A percentile compares a stretch with the other conserved stretches of the same genome.
Evolutionary conservation across 2,113 vertebrate genomes (phyloP).

Genomic region (Hypocryptadius cinnamomeus): DNA sequence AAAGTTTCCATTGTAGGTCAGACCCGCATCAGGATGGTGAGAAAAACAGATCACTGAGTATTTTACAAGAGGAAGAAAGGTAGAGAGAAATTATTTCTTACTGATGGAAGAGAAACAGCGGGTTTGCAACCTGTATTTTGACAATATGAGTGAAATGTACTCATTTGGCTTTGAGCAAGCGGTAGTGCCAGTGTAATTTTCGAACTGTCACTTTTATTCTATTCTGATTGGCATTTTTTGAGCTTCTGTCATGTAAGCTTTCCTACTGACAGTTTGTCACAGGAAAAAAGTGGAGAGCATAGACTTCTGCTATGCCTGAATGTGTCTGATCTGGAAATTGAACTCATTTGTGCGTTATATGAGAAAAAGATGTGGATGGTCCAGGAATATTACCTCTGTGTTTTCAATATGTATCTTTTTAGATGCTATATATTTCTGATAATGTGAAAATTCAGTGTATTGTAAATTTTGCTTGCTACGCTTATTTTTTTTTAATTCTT

Average conservation of each 20-base stretch:
- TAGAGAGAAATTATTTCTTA: background rate
- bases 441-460: background rate
- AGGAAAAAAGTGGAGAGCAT: background rate
- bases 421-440: background rate
- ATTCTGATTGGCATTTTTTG: slow-evolving; percentile 14
- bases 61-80: background rate
- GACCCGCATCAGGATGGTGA: background rate
- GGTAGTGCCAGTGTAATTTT: slow-evolving; percentile 30
- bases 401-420: background rate
- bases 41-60: background rate
- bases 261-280: slow-evolving; percentile 1
- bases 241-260: background rate
- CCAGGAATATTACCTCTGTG: background rate
- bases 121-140: background rate
- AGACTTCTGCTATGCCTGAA: background rate
- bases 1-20: background rate
- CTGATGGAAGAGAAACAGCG: background rate
- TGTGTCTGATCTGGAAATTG: background rate
- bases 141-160: slow-evolving; percentile 12
- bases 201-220: slow-evolving; percentile 33
- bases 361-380: background rate
- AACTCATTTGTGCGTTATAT: background rate
- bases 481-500: background rate
- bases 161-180: slow-evolving; percentile 5
- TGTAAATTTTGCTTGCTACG: background rate